Percentiles rank a stretch among this genome's conserved stretches.
Conservation (phyloP, 1,140 invertebrate species). For the Microplitis demolitor region DNA sequence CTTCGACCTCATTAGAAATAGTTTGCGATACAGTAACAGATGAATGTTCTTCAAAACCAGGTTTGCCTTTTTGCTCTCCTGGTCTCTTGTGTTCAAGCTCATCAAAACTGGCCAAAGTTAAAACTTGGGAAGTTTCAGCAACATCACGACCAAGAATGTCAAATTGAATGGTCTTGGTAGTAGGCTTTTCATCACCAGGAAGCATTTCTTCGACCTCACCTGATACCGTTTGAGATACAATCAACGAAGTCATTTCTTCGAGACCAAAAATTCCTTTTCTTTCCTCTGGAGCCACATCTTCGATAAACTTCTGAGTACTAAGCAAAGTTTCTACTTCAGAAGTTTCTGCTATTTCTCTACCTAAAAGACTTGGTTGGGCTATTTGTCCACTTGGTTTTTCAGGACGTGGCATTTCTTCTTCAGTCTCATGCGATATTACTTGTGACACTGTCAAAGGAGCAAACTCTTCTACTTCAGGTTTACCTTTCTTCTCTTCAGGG, state of each 20-base stretch:
- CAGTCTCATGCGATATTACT: constrained; percentile 46
- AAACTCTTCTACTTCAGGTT: constrained; percentile 44
- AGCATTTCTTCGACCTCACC: constrained; percentile 43
- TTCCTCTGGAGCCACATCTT: constrained; percentile 34
- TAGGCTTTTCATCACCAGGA: constrained; percentile 31
- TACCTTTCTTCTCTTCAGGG: constrained; percentile 39
- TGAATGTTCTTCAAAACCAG: constrained; percentile 33
- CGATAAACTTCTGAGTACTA: constrained; percentile 36
- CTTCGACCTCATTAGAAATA: constrained; percentile 36
- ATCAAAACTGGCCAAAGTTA: constrained; percentile 39
- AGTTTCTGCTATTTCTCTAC: constrained; percentile 42
- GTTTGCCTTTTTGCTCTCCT: constrained; percentile 35
- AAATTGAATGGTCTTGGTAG: constrained; percentile 38
- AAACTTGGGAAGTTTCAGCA: constrained; percentile 46
- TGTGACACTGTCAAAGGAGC: constrained; percentile 48
- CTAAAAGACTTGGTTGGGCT: constrained; percentile 35
- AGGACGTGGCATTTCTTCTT: constrained; percentile 35
- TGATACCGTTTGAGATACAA: constrained; percentile 39
- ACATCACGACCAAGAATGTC: constrained; percentile 45
- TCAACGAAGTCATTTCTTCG: constrained; percentile 42
- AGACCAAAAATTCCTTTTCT: constrained; percentile 37
- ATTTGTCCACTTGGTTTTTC: constrained; percentile 27
- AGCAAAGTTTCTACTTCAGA: constrained; percentile 43
- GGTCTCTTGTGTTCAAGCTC: constrained; percentile 38
- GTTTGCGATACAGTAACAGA: constrained; percentile 36